Evolutionary conservation across 2,888 invertebrate species (phyloP), one percentile per base, ranked within the genome.

Genomic region (Hydroisotoma schaefferi): DNA sequence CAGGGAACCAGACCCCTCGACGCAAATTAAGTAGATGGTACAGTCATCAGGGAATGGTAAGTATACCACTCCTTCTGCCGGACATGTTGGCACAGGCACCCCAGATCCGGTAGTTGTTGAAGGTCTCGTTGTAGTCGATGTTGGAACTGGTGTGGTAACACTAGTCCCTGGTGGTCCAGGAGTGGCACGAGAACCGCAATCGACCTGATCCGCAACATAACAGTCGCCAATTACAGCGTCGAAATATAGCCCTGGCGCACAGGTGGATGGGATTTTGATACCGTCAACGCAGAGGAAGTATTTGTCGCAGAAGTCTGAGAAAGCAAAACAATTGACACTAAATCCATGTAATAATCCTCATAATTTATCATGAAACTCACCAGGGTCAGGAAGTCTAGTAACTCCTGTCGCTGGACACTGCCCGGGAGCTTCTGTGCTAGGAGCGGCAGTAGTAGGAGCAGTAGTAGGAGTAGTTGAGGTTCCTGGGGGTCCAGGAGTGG

Each of bases 131-230:
- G n/a, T n/a, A n/a, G n/a, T n/a, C n/a, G n/a, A n/a, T n/a, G n/a
- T n/a, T n/a, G n/a, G n/a, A n/a, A n/a, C n/a, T 27, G 74, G 74
- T 59, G 73, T 75, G 46, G 74, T 73, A 38, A 74, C 70, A n/a
- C n/a, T n/a, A 37, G 75, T 72, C 56, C 73, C 66, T 46, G 74
- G 68, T 27, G 74, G 74, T 59, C 73, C 75, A n/a, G n/a, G n/a
- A 44, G 74, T 73, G n/a, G n/a, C n/a, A n/a, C n/a, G n/a, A n/a
- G n/a, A n/a, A n/a, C n/a, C n/a, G 57, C 76, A 51, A 26, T 59
- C 74, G 40, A 71, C 73, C 18, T 75, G 69, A 18, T 71, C 49
- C 74, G 75, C 58, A 74, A 74, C 48, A 71, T 65, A 22, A 70
- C 70, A 26, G 15, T 61, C 57, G 18, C 57, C 54, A 5, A 28